Evolutionary conservation across 2,113 vertebrate genomes (phyloP), one percentile per base, ranked within the genome.

Genomic region (Sander vitreus): DNA sequence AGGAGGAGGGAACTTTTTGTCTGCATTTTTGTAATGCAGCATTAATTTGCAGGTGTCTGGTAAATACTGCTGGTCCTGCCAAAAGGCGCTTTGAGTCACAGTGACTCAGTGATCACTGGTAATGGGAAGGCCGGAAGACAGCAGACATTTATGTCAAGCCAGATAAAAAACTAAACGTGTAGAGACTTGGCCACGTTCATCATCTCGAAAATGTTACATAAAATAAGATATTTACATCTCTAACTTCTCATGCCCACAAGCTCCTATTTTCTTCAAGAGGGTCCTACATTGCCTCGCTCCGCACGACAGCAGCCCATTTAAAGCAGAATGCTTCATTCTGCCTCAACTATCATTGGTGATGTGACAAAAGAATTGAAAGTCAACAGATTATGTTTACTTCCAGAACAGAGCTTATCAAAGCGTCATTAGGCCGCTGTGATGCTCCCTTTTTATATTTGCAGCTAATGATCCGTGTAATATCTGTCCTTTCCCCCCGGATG

Each of bases 391-490:
- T 95, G 93, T 94, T 97, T 96, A 95, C 93, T 96, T 97, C 95
- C 93, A 92, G 94, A 91, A 92, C 86, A 82, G 89, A 78, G 65
- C 93, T 91, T 85, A 93, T 95, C 94, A 96, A 93, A 86, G 92
- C 93, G 72, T 94, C 94, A 93, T 95, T 96, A 94, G 95, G 94
- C 94, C 82, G 94, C 95, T 85, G 93, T 89, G 94, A 95, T 92
- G 93, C 93, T 94, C 95, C 87, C 91, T 88, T 90, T 55, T 93
- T 94, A 95, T 96, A 95, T 93, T 88, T 81, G 93, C 14, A 77
- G 84, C 95, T 97, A 98, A 98, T 96, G 96, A 95, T 94, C 95
- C 96, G 78, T 96, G 96, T 97, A 97, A 98, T 96, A 92, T 93
- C 93, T 67, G 79, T 90, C 73, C 92, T 85, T 91, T 79, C 80